Conservation (phyloP, 2,113 vertebrate genomes). For the Pterocles orientalis region DNA sequence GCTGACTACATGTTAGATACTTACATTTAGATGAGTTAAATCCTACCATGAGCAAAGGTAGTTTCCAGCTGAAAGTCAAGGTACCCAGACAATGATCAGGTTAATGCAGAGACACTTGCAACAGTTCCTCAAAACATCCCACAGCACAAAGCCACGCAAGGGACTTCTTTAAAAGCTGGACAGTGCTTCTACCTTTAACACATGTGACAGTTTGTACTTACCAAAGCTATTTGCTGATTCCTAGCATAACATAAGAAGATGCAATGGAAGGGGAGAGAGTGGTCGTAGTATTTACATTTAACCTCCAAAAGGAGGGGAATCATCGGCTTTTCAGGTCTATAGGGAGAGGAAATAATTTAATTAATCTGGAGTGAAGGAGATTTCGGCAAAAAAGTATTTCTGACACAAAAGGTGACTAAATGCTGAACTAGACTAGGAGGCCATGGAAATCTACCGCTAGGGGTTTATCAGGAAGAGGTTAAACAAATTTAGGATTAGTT, state of each 20-base stretch:
- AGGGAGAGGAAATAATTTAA: neutral
- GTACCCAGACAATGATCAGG: neutral
- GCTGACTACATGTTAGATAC: neutral
- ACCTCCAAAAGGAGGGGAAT: neutral
- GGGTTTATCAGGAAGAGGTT: neutral
- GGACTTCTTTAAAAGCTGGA: neutral
- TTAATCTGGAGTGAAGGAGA: neutral
- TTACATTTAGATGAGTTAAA: neutral
- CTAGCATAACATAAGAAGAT: neutral
- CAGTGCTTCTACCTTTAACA: neutral
- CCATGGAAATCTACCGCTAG: neutral
- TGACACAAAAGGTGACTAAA: neutral
- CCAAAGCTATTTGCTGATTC: neutral
- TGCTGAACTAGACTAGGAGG: neutral
- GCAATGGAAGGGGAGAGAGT: neutral
- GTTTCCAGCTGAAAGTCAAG: neutral
- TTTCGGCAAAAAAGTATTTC: neutral
- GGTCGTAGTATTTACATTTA: neutral
- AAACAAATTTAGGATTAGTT: neutral
- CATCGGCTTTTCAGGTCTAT: neutral
- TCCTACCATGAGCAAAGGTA: neutral
- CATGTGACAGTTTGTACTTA: neutral
- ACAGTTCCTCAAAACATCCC: neutral
- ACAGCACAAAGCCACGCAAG: neutral
- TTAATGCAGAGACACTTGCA: neutral